phyloP scores from a whole-genome alignment of 2,113 vertebrate genomes.

The Caranx ignobilis region DNA sequence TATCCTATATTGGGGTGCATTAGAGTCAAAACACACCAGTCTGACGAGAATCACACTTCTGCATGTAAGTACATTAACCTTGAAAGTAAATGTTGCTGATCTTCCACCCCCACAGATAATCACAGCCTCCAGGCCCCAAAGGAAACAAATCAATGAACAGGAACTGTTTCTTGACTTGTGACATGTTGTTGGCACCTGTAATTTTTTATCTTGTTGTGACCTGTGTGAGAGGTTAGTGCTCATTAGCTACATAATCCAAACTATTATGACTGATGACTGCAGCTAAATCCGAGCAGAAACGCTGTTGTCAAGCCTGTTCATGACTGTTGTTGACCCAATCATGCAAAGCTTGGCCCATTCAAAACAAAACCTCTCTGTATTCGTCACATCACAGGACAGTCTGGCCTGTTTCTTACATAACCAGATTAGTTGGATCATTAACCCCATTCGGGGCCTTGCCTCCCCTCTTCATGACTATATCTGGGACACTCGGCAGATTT shows the following conservation, averaged over 20 bases:
- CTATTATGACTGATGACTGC: conserved; percentile 14
- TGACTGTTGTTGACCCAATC: conserved; percentile 27
- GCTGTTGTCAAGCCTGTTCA: conserved; percentile 18
- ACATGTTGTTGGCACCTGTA: background rate
- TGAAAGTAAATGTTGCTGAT: too few species aligned
- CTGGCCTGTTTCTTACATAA: conserved; percentile 76
- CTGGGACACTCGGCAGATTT: conserved; percentile 60
- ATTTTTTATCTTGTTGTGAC: background rate
- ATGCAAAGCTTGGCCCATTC: conserved; percentile 36
- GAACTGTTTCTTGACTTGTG: background rate
- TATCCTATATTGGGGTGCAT: too few species aligned
- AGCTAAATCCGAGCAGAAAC: conserved; percentile 10
- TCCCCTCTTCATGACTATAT: conserved; percentile 36
- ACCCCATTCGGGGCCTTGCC: conserved; percentile 52
- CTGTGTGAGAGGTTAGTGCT: background rate
- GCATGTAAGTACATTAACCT: too few species aligned
- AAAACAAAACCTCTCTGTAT: conserved; percentile 59
- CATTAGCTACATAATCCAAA: conserved; percentile 31
- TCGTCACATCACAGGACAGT: conserved; percentile 57
- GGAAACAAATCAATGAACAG: too few species aligned
- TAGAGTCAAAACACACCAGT: too few species aligned
- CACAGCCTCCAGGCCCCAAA: too few species aligned
- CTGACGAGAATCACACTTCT: too few species aligned
- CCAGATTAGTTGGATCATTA: conserved; percentile 60
- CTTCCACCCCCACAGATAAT: too few species aligned